phyloP scores from a whole-genome alignment of 2,888 invertebrate genomes.

The Nymphalis polychloros region DNA sequence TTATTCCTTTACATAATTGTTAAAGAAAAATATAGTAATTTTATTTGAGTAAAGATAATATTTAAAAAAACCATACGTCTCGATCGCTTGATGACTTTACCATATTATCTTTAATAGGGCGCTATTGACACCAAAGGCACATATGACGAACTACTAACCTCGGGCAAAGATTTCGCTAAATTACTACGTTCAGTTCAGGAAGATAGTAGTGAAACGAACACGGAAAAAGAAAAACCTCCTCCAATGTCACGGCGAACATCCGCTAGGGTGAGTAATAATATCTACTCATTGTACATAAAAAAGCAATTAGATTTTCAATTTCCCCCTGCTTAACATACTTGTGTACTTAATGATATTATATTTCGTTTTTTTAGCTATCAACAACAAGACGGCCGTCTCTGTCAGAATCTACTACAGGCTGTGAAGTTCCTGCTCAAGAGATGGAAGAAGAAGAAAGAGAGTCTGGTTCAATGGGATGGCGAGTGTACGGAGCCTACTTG shows the following conservation, averaged over 20 bases:
- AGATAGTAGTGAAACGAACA: constrained; percentile 61
- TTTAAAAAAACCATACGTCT: no score
- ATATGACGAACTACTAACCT: constrained; percentile 79
- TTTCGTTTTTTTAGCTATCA: constrained; percentile 56
- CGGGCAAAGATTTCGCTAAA: constrained; percentile 84
- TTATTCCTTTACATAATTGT: no score
- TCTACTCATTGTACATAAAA: background rate
- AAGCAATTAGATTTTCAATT: background rate
- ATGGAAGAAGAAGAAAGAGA: constrained; percentile 83
- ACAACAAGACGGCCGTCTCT: constrained; percentile 74
- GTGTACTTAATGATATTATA: background rate
- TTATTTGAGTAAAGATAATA: no score
- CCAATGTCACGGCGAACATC: constrained; percentile 69
- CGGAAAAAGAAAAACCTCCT: constrained; percentile 58
- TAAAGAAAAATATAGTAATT: no score
- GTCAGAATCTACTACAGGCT: constrained; percentile 69
- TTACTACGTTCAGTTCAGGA: constrained; percentile 76
- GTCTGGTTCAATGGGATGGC: constrained; percentile 85
- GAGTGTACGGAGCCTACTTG: constrained; percentile 84
- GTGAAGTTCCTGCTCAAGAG: constrained; percentile 74
- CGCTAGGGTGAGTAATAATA: constrained; percentile 60
- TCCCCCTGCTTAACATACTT: background rate
- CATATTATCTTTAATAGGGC: constrained; percentile 63
- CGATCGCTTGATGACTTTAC: background rate
- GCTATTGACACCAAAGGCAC: constrained; percentile 81